A percentile compares a stretch with the other conserved stretches of the same genome.
phyloP scores from a whole-genome alignment of 2,797 vertebrate species.

The Echiichthys vipera region DNA sequence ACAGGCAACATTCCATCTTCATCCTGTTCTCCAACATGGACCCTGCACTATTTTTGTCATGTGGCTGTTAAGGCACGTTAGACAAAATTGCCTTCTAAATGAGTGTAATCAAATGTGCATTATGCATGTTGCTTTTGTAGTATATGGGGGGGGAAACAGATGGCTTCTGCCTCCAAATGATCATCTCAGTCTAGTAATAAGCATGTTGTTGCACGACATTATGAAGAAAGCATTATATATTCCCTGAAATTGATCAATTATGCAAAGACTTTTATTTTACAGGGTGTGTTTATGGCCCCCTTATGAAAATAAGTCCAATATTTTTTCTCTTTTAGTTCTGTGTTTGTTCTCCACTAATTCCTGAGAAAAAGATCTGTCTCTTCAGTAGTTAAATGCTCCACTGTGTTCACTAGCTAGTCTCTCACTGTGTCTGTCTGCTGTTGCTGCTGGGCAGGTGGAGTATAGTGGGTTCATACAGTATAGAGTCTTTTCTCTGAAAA shows the following conservation, averaged over 20 bases:
- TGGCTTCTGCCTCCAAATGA: background rate
- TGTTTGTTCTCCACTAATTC: too few species aligned
- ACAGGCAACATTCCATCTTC: background rate
- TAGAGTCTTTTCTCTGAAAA: too few species aligned
- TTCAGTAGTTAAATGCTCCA: too few species aligned
- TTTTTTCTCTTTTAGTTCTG: too few species aligned
- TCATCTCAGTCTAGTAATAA: background rate
- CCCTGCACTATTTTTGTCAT: background rate
- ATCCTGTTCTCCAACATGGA: background rate
- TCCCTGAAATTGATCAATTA: background rate
- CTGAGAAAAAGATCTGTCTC: too few species aligned
- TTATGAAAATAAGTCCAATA: too few species aligned
- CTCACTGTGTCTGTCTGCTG: too few species aligned
- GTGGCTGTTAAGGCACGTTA: background rate
- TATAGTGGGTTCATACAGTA: too few species aligned
- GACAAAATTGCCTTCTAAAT: background rate
- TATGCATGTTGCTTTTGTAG: background rate
- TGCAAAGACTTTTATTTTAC: background rate
- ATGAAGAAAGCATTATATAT: background rate
- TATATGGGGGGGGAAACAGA: background rate
- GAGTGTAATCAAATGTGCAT: background rate
- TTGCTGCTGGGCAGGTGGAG: too few species aligned
- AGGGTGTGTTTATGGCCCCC: too few species aligned
- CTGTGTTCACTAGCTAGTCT: too few species aligned
- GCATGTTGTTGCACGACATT: background rate